Evolutionary conservation across 2,888 invertebrate species (phyloP).

Genomic region (Oligia latruncula): DNA sequence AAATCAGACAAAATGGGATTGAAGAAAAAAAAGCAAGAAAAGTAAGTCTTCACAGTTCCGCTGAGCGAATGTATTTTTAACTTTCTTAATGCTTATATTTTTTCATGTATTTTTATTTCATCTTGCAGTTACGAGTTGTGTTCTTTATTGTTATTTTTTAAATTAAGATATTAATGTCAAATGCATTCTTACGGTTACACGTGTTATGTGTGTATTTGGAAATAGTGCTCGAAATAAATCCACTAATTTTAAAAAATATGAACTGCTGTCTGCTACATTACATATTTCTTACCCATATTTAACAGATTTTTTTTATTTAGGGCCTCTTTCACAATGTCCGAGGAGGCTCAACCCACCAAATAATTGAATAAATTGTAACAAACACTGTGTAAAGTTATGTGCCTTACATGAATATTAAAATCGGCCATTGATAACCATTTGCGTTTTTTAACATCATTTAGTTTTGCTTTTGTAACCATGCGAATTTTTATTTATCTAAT

Average conservation of each 20-base stretch:
- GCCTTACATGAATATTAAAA: neutral
- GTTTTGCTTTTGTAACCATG: neutral
- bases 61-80: constrained; percentile 21
- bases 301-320: neutral
- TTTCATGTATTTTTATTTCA: neutral
- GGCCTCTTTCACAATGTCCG: neutral
- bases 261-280: neutral
- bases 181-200: neutral
- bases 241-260: neutral
- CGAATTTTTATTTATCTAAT: neutral
- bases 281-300: neutral
- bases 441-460: neutral
- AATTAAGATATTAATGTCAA: no score
- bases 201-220: neutral
- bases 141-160: no score
- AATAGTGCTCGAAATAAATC: no score
- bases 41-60: constrained; percentile 31
- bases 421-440: neutral
- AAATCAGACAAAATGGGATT: constrained; percentile 37
- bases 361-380: neutral
- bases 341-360: no score
- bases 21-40: constrained; percentile 30
- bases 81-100: neutral
- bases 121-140: neutral
- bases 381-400: neutral